Evolutionary conservation across 2,888 invertebrate genomes (phyloP).

Genomic region (Quadroppia sp.): DNA sequence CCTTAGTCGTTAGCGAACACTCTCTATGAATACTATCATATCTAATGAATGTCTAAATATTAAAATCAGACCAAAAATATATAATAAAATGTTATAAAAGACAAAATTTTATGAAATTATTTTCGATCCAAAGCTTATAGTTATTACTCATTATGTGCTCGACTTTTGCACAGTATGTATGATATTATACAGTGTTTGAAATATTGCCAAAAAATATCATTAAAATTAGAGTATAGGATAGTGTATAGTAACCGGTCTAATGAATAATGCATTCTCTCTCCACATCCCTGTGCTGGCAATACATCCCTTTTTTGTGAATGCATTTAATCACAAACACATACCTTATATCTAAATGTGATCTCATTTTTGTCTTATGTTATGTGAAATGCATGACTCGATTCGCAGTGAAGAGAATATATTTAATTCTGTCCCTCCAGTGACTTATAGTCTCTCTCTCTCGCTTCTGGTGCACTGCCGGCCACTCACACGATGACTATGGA

Average conservation of each 20-base stretch:
- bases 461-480: not conserved
- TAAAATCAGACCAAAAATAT: constrained; percentile 20
- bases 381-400: not conserved
- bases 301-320: not conserved
- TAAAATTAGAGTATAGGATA: constrained; percentile 20
- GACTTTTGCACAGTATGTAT: not conserved
- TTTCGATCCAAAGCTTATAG: constrained; percentile 6
- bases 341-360: constrained; percentile 9
- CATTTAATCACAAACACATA: constrained; percentile 11
- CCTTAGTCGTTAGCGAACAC: constrained; percentile 22
- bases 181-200: not conserved
- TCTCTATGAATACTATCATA: not conserved
- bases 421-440: not conserved
- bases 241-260: constrained; percentile 34
- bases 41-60: constrained; percentile 35
- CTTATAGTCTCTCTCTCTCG: not conserved
- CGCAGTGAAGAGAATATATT: not conserved
- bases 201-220: constrained; percentile 30
- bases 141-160: not conserved
- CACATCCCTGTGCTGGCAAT: constrained; percentile 13
- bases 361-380: not conserved
- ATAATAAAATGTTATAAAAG: constrained; percentile 9
- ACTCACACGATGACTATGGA: not conserved
- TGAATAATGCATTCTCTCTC: constrained; percentile 33
- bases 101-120: constrained; percentile 8